These are phyloP conservation scores for Mamestra configurata DNA, from an alignment of 1,140 invertebrate species.

Conservation along the genomic window DNA sequence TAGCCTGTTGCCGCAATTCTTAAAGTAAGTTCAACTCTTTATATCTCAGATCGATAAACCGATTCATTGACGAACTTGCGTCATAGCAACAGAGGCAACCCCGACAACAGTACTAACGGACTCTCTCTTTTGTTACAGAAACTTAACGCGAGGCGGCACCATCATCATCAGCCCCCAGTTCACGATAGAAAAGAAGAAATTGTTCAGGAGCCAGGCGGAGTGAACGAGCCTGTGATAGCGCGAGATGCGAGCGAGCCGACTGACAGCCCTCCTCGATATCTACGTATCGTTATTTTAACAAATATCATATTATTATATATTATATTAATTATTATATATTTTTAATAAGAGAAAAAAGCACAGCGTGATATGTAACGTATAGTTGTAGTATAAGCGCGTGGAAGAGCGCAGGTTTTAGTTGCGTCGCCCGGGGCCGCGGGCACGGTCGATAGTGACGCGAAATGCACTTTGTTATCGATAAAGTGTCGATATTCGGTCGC, in stretches of 20 bases:
- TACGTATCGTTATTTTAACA: slow-evolving; percentile 87
- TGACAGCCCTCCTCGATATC: slow-evolving; percentile 84
- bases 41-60: not conserved
- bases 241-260: slow-evolving; percentile 75
- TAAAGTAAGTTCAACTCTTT: slow-evolving; percentile 91
- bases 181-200: slow-evolving; percentile 94
- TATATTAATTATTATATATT: slow-evolving; percentile 86
- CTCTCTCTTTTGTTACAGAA: slow-evolving; percentile 88
- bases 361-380: slow-evolving; percentile 87
- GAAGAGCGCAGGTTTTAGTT: slow-evolving; percentile 64
- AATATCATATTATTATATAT: slow-evolving; percentile 88
- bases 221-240: slow-evolving; percentile 71
- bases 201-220: slow-evolving; percentile 92
- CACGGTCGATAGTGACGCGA: slow-evolving; percentile 63
- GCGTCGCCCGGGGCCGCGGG: slow-evolving; percentile 52
- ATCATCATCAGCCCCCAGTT: slow-evolving; percentile 95
- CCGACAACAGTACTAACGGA: slow-evolving; percentile 59
- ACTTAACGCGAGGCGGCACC: slow-evolving; percentile 93
- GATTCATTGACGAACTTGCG: not conserved
- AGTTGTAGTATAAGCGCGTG: slow-evolving; percentile 81
- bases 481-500: slow-evolving; percentile 64
- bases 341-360: slow-evolving; percentile 87
- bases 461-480: slow-evolving; percentile 68
- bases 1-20: slow-evolving; percentile 93
- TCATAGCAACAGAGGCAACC: slow-evolving; percentile 9